A percentile compares a stretch with the other conserved stretches of the same genome.
These are phyloP conservation scores for Myripristis jacobus DNA, from an alignment of 2,797 vertebrate genomes.

Conservation along the genomic window DNA sequence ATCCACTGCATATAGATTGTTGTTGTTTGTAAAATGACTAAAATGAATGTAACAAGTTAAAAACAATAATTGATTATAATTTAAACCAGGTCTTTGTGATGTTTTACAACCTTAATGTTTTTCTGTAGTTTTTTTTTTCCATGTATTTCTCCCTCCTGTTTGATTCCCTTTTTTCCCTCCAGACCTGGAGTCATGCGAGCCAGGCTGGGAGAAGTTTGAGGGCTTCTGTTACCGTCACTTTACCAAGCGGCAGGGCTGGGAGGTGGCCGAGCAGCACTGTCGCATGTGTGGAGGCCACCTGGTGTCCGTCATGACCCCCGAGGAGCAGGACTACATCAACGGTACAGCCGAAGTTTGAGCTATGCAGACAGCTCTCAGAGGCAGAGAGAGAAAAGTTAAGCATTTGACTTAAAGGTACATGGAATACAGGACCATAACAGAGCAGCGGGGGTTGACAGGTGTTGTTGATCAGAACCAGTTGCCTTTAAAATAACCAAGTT, in stretches of 20 bases:
- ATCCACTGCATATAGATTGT: too few relatives aligned
- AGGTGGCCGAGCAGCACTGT: conserved; percentile 92
- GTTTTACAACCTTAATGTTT: background rate
- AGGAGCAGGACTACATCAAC: conserved; percentile 93
- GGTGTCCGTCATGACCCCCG: conserved; percentile 90
- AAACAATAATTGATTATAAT: too few relatives aligned
- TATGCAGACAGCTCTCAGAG: too few relatives aligned
- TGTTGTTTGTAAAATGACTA: too few relatives aligned
- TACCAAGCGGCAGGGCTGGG: conserved; percentile 89
- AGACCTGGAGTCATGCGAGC: conserved; percentile 88
- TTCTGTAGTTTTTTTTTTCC: background rate
- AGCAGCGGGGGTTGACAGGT: too few relatives aligned
- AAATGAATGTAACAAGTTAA: too few relatives aligned
- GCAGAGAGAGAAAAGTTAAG: too few relatives aligned
- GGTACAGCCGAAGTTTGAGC: conserved; percentile 72
- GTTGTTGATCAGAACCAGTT: too few relatives aligned
- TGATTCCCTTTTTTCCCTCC: conserved; percentile 1
- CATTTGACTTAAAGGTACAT: too few relatives aligned
- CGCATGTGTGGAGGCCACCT: conserved; percentile 88
- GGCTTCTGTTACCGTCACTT: conserved; percentile 94
- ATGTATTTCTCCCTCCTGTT: background rate
- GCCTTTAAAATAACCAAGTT: too few relatives aligned
- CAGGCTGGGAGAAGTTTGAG: conserved; percentile 92
- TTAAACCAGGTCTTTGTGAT: too few relatives aligned
- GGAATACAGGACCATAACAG: too few relatives aligned